Evolutionary conservation across 2,797 vertebrate species (phyloP), one percentile per base, ranked within the genome.

Genomic region (Chaetophractus vellerosus): DNA sequence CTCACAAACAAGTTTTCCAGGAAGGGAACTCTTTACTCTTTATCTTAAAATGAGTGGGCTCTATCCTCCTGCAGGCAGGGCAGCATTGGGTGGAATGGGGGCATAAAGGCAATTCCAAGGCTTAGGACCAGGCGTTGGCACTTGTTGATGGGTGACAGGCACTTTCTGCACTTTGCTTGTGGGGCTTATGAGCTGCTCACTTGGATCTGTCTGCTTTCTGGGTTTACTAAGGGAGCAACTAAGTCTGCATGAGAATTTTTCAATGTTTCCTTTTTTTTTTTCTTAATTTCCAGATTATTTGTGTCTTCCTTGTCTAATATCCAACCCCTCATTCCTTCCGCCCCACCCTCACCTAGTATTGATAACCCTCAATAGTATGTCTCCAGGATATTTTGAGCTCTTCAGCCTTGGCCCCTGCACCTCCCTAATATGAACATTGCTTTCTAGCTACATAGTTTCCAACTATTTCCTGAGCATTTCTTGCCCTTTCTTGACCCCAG

Each of bases 231-330:
- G 11, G 9, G 18, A 81, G 50, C 38, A 38, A 31, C 19, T 69
- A 69, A 41, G 6, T 86, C 18, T 57, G 12, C 12, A 28, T 21
- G 12, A 80, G 75, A 66, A 26, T 55, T 87, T 68, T 59, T 7
- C 26, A 91, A 9, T 41, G 61, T 71, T 85, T 69, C 15, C 21
- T 10, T 7, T 26, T 55, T 72, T 72, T 88, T 57, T 88, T 36
- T 24, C 81, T 87, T 75, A 52, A 11, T 52, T 85, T 90, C 76
- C 57, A 19, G 50, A 55, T 93, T 45, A 36, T 89, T 76, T 68
- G 16, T 38, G 48, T 1, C 16, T 82, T 11, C 8, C 19, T 88
- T 74, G 12, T 85, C 2, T 78, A 68, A 75, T 11, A 36, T 5
- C 6, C 52, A 21, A 24, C 33, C 18, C 36, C 19, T 10, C 5